A percentile compares a stretch with the other conserved stretches of the same genome.
Conservation (phyloP, 1,140 invertebrate species). For the Coptotermes formosanus region DNA sequence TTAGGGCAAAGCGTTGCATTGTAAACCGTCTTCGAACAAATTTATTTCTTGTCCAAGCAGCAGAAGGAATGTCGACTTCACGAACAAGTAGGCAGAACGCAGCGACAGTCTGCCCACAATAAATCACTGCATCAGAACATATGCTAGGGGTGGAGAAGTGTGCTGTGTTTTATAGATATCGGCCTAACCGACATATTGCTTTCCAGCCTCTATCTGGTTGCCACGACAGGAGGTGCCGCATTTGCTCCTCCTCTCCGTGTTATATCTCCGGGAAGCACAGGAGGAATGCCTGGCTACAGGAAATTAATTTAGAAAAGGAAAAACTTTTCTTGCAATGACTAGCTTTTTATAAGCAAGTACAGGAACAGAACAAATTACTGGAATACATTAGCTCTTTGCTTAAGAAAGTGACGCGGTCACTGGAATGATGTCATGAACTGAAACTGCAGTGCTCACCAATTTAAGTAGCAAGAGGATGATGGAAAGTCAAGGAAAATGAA, state of each 20-base stretch:
- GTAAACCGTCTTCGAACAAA: neutral
- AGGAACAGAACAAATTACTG: neutral
- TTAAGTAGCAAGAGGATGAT: too few relatives aligned
- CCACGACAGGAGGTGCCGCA: neutral
- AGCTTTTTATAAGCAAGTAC: neutral
- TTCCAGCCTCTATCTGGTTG: neutral
- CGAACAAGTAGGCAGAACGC: neutral
- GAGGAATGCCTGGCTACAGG: neutral
- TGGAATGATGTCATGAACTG: too few relatives aligned
- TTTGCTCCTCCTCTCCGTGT: neutral
- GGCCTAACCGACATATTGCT: neutral
- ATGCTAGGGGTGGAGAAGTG: neutral
- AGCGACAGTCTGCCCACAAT: neutral
- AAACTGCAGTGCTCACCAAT: too few relatives aligned
- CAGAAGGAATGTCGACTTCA: neutral
- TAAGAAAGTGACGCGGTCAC: neutral
- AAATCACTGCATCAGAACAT: neutral
- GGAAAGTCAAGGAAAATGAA: too few relatives aligned
- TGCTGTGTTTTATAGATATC: neutral
- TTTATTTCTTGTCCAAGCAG: neutral
- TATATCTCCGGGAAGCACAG: neutral
- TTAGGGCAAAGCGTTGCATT: neutral
- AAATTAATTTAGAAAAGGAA: neutral
- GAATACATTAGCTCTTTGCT: neutral
- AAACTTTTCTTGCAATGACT: neutral